Conservation (phyloP, 2,888 invertebrate species). For the Linyphia triangularis region DNA sequence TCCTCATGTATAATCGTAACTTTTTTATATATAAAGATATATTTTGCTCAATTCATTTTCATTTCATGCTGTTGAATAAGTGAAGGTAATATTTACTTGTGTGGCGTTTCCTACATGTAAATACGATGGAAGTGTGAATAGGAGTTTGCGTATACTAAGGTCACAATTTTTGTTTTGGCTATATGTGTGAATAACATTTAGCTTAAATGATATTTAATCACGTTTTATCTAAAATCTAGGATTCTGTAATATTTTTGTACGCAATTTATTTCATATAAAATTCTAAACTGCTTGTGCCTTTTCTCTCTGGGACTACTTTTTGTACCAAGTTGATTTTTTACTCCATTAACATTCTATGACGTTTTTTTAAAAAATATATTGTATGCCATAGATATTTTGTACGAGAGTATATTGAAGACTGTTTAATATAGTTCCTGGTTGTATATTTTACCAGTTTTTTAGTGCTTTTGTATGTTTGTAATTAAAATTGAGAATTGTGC, state of each 20-base stretch:
- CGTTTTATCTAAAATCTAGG: neutral
- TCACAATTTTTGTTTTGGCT: neutral
- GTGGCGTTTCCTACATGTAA: neutral
- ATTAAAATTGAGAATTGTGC: conserved; percentile 54
- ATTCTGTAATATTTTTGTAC: conserved; percentile 30
- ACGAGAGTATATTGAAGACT: conserved; percentile 55
- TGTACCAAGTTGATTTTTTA: neutral
- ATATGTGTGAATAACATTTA: neutral
- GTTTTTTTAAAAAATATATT: conserved; percentile 39
- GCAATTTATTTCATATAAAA: neutral
- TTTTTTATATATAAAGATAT: conserved; percentile 35
- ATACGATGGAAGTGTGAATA: neutral
- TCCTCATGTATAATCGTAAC: conserved; percentile 24
- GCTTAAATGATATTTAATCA: conserved; percentile 5
- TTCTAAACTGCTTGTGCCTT: conserved; percentile 37
- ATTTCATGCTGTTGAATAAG: conserved; percentile 7
- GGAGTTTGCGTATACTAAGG: neutral
- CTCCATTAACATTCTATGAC: conserved; percentile 22
- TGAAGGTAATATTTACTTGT: conserved; percentile 27
- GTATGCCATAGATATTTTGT: conserved; percentile 55
- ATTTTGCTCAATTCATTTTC: conserved; percentile 62
- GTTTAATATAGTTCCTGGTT: conserved; percentile 73
- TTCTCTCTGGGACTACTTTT: conserved; percentile 12
- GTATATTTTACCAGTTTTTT: conserved; percentile 54
- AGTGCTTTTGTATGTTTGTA: conserved; percentile 68